These are phyloP conservation scores for Misgurnus mizolepis DNA, from an alignment of 2,113 vertebrate species.

Conservation along the genomic window DNA sequence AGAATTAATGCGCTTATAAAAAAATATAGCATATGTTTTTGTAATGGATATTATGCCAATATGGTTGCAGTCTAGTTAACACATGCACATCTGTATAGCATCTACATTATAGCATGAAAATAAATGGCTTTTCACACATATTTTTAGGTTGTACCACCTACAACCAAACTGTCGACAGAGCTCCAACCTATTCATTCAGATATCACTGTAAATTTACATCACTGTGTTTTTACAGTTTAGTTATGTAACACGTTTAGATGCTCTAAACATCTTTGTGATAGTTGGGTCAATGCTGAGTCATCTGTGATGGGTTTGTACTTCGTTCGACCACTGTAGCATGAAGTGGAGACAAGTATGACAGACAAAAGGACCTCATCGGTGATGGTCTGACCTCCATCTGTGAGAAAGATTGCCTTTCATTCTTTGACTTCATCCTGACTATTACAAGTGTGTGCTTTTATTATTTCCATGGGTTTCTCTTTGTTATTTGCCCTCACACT, in stretches of 20 bases:
- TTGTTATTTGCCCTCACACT: slow-evolving; percentile 16
- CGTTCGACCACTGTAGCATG: not conserved
- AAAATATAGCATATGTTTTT: too few relatives aligned
- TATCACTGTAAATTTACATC: too few relatives aligned
- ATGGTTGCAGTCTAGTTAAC: too few relatives aligned
- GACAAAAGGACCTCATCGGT: not conserved
- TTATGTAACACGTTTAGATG: not conserved
- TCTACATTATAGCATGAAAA: too few relatives aligned
- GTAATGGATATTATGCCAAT: too few relatives aligned
- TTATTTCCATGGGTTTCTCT: not conserved
- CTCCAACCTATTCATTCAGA: too few relatives aligned
- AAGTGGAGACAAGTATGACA: not conserved
- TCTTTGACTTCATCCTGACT: slow-evolving; percentile 9
- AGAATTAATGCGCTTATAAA: too few relatives aligned
- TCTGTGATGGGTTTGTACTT: not conserved
- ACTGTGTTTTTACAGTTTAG: too few relatives aligned
- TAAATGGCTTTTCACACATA: too few relatives aligned
- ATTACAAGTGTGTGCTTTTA: slow-evolving; percentile 4
- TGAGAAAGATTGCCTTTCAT: slow-evolving; percentile 18
- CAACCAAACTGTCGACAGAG: too few relatives aligned
- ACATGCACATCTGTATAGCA: too few relatives aligned
- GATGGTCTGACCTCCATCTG: slow-evolving; percentile 36
- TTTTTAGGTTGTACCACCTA: too few relatives aligned
- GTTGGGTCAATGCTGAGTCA: not conserved
- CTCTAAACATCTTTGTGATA: not conserved